Conservation (phyloP, 2,113 vertebrate species). For the Strigops habroptila region DNA sequence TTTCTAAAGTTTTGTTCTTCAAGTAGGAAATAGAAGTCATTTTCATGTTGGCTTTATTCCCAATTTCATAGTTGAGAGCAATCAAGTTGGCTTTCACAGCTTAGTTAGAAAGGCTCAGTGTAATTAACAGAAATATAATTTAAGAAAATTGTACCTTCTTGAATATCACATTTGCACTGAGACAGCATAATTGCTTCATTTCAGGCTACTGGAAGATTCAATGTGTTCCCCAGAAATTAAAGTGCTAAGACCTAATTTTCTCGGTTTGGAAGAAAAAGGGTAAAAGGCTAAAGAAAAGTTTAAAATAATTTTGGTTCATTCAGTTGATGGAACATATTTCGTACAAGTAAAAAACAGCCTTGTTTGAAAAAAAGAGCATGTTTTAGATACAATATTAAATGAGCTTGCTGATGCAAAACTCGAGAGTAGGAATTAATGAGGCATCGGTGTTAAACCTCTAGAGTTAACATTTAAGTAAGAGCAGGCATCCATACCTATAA, state of each 20-base stretch:
- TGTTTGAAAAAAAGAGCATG: neutral
- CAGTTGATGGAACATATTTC: neutral
- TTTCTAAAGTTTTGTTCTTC: neutral
- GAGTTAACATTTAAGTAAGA: neutral
- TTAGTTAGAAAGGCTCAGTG: neutral
- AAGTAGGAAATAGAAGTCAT: neutral
- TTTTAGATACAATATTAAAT: neutral
- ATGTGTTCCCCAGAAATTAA: constrained; percentile 40
- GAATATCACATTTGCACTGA: constrained; percentile 71
- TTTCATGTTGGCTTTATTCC: constrained; percentile 1
- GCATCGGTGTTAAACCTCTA: neutral
- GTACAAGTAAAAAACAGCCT: neutral
- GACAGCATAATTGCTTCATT: constrained; percentile 67
- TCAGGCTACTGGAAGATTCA: constrained; percentile 61
- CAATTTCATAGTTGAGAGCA: neutral
- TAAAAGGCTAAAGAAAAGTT: neutral
- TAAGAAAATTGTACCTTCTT: constrained; percentile 65
- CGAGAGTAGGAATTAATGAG: neutral
- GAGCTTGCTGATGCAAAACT: neutral
- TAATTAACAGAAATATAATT: constrained; percentile 15
- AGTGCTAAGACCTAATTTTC: constrained; percentile 44
- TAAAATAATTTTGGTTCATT: neutral
- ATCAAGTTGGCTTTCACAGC: neutral
- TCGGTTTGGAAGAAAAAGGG: constrained; percentile 30
- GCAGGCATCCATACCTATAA: neutral